Evolutionary conservation across 2,797 vertebrate species (phyloP).

Genomic region (Novumbra hubbsi): DNA sequence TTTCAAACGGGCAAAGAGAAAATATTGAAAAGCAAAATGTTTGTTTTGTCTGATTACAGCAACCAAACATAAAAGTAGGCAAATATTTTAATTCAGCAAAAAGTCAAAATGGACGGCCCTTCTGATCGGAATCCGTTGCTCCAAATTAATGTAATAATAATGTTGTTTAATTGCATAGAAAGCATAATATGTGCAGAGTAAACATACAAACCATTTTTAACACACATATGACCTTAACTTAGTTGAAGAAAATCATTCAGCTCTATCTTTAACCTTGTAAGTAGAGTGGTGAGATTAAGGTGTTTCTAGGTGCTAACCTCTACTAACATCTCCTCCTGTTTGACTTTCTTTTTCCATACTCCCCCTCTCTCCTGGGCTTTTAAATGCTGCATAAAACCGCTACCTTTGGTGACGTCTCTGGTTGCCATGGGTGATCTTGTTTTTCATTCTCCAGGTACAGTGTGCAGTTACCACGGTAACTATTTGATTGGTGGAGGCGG

Average conservation of each 20-base stretch:
- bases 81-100: too few relatives aligned
- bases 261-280: constrained; percentile 19
- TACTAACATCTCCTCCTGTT: constrained; percentile 30
- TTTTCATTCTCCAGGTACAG: constrained; percentile 23
- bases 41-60: too few relatives aligned
- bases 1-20: too few relatives aligned
- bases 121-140: too few relatives aligned
- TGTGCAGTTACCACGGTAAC: constrained; percentile 55
- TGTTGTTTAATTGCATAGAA: constrained; percentile 15
- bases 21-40: too few relatives aligned
- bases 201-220: background rate
- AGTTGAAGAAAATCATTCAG: constrained; percentile 6
- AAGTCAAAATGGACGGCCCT: too few relatives aligned
- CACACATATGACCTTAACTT: constrained; percentile 15
- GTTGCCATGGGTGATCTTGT: constrained; percentile 51
- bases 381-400: constrained; percentile 47
- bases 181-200: background rate
- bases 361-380: constrained; percentile 36
- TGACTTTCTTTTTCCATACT: too few relatives aligned
- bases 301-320: constrained; percentile 32
- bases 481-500: constrained; percentile 33
- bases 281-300: background rate
- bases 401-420: constrained; percentile 36
- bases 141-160: too few relatives aligned
- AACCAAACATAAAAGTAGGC: too few relatives aligned